These are phyloP conservation scores for Macrochelys suwanniensis DNA, from an alignment of 2,797 vertebrate species.

Conservation along the genomic window DNA sequence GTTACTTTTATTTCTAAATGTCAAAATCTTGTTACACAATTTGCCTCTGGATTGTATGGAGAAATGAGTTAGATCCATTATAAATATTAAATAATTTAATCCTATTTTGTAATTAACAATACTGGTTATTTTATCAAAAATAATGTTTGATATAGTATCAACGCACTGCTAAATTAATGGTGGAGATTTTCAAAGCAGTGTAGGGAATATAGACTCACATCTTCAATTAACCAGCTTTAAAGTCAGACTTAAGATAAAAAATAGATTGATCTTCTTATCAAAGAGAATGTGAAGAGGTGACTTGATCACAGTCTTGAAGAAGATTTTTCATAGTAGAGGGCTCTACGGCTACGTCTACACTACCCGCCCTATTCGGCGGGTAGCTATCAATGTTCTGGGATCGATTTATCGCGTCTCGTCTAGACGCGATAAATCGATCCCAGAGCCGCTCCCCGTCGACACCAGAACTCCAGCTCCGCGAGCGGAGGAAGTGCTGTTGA, in stretches of 20 bases:
- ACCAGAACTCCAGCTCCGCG: no score
- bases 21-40: neutral
- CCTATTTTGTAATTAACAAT: neutral
- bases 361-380: no score
- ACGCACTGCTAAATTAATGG: neutral
- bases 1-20: neutral
- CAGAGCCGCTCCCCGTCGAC: no score
- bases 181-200: neutral
- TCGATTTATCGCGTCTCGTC: no score
- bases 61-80: neutral
- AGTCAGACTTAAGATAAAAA: neutral
- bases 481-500: no score
- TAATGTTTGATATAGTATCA: neutral
- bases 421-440: no score
- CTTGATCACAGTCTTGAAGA: neutral
- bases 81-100: neutral
- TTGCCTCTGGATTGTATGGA: neutral
- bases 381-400: no score
- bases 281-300: neutral
- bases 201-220: no score
- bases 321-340: neutral
- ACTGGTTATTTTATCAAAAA: neutral
- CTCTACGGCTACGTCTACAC: neutral
- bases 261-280: neutral
- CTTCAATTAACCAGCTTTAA: neutral